phyloP scores from a whole-genome alignment of 2,113 vertebrate species.

The Festucalex cinctus region DNA sequence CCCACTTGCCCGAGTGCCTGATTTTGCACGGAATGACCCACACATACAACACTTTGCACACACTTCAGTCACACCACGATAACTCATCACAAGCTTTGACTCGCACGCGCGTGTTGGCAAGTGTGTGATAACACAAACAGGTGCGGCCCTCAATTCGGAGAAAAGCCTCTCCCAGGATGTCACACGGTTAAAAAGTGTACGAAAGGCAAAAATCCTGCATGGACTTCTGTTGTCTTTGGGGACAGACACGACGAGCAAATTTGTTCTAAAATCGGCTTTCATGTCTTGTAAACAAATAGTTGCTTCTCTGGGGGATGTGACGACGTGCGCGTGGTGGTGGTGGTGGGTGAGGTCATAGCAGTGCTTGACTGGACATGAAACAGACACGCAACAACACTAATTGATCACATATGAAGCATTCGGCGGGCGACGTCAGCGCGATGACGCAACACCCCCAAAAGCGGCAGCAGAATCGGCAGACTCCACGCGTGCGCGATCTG shows the following conservation, averaged over 20 bases:
- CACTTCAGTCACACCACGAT: neutral
- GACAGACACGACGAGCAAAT: too few relatives aligned
- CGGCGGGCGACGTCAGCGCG: neutral
- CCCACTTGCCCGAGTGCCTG: too few relatives aligned
- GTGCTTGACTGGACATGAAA: constrained; percentile 18
- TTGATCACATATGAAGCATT: neutral
- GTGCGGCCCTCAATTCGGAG: constrained; percentile 34
- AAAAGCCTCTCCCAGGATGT: too few relatives aligned
- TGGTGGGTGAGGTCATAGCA: constrained; percentile 11
- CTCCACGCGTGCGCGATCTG: neutral
- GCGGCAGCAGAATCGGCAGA: too few relatives aligned
- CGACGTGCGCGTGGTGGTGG: constrained; percentile 2
- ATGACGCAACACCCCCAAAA: neutral
- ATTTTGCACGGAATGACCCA: neutral
- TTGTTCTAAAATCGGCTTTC: too few relatives aligned
- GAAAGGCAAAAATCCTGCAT: too few relatives aligned
- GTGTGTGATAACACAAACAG: constrained; percentile 39
- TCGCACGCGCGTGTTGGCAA: neutral
- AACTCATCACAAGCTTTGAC: neutral
- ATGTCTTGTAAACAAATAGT: too few relatives aligned
- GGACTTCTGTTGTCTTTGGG: too few relatives aligned
- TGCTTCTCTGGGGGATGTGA: neutral
- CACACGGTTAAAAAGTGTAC: too few relatives aligned
- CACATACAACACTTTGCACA: constrained; percentile 9
- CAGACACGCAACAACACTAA: neutral